phyloP scores from a whole-genome alignment of 2,888 invertebrate genomes.

The Physocephala rufipes region DNA sequence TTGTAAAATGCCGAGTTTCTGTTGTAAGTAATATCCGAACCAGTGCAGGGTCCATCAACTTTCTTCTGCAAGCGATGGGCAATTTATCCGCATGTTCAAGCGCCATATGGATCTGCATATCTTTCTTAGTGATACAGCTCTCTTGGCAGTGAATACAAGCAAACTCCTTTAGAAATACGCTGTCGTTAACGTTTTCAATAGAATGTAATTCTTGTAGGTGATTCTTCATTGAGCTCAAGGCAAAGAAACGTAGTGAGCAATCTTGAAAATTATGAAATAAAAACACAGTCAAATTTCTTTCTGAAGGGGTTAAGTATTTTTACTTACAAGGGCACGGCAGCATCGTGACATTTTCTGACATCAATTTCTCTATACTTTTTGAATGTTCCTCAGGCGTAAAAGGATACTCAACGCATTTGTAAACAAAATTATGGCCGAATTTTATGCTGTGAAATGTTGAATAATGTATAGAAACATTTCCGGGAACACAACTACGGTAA shows the following conservation, averaged over 20 bases:
- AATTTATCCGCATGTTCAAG: conserved; percentile 43
- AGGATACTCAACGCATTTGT: conserved; percentile 36
- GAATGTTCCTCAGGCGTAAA: not conserved
- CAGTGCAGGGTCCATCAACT: not conserved
- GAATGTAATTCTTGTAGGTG: conserved; percentile 32
- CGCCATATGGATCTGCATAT: conserved; percentile 43
- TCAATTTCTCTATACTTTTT: conserved; percentile 23
- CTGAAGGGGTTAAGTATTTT: not conserved
- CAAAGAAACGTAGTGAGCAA: conserved; percentile 33
- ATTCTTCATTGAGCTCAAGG: conserved; percentile 4
- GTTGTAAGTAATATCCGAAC: not conserved
- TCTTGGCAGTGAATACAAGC: conserved; percentile 45
- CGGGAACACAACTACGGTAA: conserved; percentile 45
- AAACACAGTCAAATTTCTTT: not conserved
- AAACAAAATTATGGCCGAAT: conserved; percentile 33
- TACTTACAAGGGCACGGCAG: conserved; percentile 42
- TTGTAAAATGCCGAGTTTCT: not conserved
- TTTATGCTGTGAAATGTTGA: conserved; percentile 32
- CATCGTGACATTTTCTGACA: conserved; percentile 36
- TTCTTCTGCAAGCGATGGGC: conserved; percentile 40
- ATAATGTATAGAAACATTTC: conserved; percentile 42
- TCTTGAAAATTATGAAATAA: conserved; percentile 33
- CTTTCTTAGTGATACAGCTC: conserved; percentile 16
- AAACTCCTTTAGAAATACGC: conserved; percentile 36
- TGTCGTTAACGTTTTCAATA: conserved; percentile 19